phyloP scores from a whole-genome alignment of 2,113 vertebrate species.

The Melanostigma gelatinosum region DNA sequence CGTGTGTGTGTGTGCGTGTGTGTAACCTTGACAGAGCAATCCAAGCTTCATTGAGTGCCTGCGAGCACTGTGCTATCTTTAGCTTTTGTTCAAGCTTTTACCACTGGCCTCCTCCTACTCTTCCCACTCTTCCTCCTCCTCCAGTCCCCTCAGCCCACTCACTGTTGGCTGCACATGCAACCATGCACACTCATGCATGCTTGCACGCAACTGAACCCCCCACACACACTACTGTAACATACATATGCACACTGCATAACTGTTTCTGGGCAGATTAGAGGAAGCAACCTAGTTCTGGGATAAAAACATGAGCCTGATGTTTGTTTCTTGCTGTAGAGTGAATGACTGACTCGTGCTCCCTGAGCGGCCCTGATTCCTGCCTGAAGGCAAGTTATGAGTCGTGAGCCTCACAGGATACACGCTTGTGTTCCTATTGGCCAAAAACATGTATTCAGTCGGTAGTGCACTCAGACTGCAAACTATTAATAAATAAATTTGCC shows the following conservation, averaged over 20 bases:
- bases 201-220: conserved; percentile 50
- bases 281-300: conserved; percentile 76
- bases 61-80: conserved; percentile 82
- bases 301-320: conserved; percentile 66
- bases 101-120: conserved; percentile 68
- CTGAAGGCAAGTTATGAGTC: conserved; percentile 57
- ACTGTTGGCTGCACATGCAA: conserved; percentile 77
- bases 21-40: conserved; percentile 78
- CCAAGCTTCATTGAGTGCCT: conserved; percentile 76
- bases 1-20: conserved; percentile 37
- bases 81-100: conserved; percentile 78
- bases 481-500: conserved; percentile 40
- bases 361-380: conserved; percentile 60
- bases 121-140: conserved; percentile 62
- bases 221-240: conserved; percentile 30
- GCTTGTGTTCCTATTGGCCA: conserved; percentile 8
- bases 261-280: conserved; percentile 84
- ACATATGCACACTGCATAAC: conserved; percentile 59
- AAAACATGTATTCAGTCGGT: conserved; percentile 37
- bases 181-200: conserved; percentile 72
- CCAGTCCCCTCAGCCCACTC: conserved; percentile 66
- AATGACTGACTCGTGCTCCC: conserved; percentile 64
- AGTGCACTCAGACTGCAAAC: conserved; percentile 14
- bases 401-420: conserved; percentile 42
- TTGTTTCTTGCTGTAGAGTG: conserved; percentile 63